Base-by-base conservation (phyloP, 2,113 vertebrate species). In the Nannobrachium achirus region DNA sequence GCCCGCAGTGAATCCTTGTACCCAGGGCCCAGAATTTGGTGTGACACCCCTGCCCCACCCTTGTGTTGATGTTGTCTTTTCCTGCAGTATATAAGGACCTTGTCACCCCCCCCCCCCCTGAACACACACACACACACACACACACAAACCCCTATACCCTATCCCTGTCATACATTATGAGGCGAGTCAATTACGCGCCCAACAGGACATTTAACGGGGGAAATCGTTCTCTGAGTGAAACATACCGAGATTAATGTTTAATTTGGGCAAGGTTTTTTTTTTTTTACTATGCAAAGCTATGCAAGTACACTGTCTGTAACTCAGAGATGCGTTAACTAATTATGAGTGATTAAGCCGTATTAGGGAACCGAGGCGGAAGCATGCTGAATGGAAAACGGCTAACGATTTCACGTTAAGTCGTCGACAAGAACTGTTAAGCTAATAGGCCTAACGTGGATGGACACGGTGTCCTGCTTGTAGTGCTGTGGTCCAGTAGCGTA, bases 151-250 rank as follows among this genome's bases (percentile, higher is more conserved):
- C 50, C 19, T n/a, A 9, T 40, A 49, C 13, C 78, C 61, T 60
- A 60, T 62, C 75, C 76, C 82, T 83, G 84, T 79, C 85, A 89
- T 67, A 77, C 83, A 73, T 82, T 86, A 82, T 76, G 82, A 87
- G 76, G 88, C 75, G 78, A 86, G 89, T 86, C 88, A 89, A 92
- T 92, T 91, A 91, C 73, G 68, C 66, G 50, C 88, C 71, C 80
- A 75, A 89, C 85, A 86, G 83, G 88, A 89, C 69, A 71, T 87
- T 82, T 75, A 8, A 19, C n/a, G 63, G 82, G 76, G 74, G 71
- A 79, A 87, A 88, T 89, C 78, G 78, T 84, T 85, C 77, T 20
- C 53, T 15, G 68, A 82, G 72, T 70, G 84, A 84, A 90, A 89
- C 76, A 77, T 73, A 73, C 64, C 71, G 79, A 88, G 91, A 89